Evolutionary conservation across 1,140 invertebrate genomes (phyloP).

Genomic region (Globodera ellingtonae): DNA sequence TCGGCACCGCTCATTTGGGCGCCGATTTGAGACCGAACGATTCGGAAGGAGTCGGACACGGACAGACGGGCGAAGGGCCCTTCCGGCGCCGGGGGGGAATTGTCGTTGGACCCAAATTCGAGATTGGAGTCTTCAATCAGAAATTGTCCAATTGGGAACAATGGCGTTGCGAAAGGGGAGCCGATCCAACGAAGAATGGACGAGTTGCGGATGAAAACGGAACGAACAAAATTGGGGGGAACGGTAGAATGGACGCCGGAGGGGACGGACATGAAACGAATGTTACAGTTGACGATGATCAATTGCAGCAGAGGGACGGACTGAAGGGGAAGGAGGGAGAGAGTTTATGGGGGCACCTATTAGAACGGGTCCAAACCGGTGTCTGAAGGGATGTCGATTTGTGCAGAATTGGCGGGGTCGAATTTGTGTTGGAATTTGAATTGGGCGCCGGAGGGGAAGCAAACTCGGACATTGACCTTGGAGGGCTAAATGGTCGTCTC

Average conservation of each 20-base stretch:
- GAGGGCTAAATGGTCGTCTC: neutral
- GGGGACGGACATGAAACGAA: neutral
- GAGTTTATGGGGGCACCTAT: neutral
- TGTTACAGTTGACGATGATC: neutral
- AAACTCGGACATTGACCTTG: neutral
- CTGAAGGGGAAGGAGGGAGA: neutral
- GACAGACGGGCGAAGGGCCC: neutral
- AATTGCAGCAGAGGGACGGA: neutral
- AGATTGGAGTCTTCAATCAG: neutral
- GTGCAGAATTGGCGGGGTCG: too few species aligned
- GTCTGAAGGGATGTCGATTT: neutral
- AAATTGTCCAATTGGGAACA: neutral
- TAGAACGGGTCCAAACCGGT: neutral
- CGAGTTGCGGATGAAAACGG: slow-evolving; percentile 5
- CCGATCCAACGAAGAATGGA: neutral
- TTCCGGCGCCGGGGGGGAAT: neutral
- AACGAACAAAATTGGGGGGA: neutral
- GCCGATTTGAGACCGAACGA: neutral
- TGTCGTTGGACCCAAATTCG: neutral
- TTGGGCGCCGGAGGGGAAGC: neutral
- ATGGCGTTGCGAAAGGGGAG: neutral
- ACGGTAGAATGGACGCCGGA: neutral
- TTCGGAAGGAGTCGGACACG: neutral
- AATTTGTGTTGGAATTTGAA: too few species aligned
- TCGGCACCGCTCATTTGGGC: neutral